Evolutionary conservation across 2,888 invertebrate genomes (phyloP).

Genomic region (Punctoribates punctum): DNA sequence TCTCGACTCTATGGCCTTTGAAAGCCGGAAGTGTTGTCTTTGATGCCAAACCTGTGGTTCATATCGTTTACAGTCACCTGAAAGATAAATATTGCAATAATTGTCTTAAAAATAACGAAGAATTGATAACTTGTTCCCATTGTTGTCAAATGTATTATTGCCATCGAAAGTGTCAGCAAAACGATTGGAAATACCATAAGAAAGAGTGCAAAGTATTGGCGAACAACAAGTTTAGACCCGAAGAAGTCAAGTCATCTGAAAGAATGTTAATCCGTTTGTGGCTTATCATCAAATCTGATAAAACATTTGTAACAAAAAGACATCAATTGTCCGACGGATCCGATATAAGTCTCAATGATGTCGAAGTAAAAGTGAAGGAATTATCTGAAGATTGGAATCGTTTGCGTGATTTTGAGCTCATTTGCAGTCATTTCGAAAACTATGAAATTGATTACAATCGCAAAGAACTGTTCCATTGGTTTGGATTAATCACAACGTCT

Average conservation of each 20-base stretch:
- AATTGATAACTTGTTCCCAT: background rate
- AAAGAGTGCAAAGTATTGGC: constrained; percentile 9
- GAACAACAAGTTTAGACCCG: background rate
- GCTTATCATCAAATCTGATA: background rate
- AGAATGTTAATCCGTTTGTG: background rate
- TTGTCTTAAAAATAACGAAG: background rate
- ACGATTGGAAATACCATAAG: constrained; percentile 4
- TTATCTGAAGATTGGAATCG: background rate
- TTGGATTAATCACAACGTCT: background rate
- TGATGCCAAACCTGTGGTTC: background rate
- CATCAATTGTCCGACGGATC: constrained; percentile 2
- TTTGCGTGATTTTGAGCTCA: background rate
- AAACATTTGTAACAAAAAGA: background rate
- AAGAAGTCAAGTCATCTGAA: too few species aligned
- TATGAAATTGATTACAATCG: background rate
- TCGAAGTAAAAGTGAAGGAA: background rate
- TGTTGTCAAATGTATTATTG: constrained; percentile 4
- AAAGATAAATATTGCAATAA: background rate
- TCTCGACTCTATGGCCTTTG: too few species aligned
- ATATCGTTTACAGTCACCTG: background rate
- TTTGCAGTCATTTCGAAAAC: background rate
- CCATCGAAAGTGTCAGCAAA: background rate
- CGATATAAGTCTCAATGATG: constrained; percentile 1
- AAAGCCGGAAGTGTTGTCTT: background rate
- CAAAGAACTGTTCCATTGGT: constrained; percentile 18